phyloP scores from a whole-genome alignment of 2,113 vertebrate species.

The Cynocephalus volans region DNA sequence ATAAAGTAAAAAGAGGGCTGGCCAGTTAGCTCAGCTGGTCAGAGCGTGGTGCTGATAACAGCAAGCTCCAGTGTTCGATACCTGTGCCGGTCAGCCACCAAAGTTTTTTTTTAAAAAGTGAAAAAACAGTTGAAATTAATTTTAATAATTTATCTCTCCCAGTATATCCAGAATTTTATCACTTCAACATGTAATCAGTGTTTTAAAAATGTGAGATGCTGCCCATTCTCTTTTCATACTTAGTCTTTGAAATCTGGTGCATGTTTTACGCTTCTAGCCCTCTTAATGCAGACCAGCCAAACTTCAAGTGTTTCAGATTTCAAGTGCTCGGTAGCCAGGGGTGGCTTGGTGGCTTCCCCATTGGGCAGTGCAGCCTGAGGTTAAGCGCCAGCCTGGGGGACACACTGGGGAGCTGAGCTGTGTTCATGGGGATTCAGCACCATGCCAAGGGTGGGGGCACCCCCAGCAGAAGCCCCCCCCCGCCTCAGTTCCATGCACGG shows the following conservation, averaged over 20 bases:
- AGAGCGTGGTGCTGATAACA: too few relatives aligned
- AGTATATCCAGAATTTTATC: not conserved
- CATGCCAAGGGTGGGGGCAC: rapidly evolving
- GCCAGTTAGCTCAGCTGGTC: too few relatives aligned
- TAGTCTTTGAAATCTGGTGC: not conserved
- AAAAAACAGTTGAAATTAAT: not conserved
- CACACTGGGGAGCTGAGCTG: not conserved
- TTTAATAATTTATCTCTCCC: not conserved
- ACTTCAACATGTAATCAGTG: not conserved
- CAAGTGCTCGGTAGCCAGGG: not conserved
- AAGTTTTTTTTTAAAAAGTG: too few relatives aligned
- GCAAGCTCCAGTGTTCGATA: too few relatives aligned
- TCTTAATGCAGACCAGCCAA: not conserved
- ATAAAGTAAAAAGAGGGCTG: not conserved
- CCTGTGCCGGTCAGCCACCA: too few relatives aligned
- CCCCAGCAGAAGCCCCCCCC: not conserved
- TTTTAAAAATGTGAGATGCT: not conserved
- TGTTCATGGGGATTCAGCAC: not conserved
- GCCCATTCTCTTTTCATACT: not conserved
- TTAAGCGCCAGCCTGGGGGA: not conserved
- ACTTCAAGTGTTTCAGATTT: too few relatives aligned
- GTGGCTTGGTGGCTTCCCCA: rapidly evolving
- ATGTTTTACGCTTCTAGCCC: not conserved
- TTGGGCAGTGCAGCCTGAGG: rapidly evolving
- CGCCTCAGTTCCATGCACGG: not conserved